Evolutionary conservation across 2,113 vertebrate species (phyloP), one percentile per base, ranked within the genome.

Genomic region (Bolborhynchus lineola): DNA sequence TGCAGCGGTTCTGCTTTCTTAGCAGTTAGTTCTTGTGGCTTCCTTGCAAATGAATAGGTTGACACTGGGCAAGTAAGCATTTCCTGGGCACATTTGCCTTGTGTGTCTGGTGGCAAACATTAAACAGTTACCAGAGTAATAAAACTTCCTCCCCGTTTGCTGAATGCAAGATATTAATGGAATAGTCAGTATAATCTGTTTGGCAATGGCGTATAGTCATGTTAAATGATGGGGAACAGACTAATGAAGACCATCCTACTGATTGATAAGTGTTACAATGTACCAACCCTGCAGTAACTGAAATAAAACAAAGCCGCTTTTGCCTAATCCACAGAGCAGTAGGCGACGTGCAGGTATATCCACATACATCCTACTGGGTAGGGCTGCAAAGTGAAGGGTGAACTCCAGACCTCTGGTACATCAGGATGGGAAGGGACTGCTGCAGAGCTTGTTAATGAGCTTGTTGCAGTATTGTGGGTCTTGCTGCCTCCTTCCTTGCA

Each of bases 341-440:
- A 21, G 33, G 33, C 2, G 2, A 18, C 28, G 26, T 3, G 2
- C 19, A 31, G 57, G 29, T 76, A 5, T 10, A 17, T 47, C 65
- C 7, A 24, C 1, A 3, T 1, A 0, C 8, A 10, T 53, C 53
- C 11, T n/a, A 28, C 42, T 1, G 3, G 31, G 42, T 9, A 10
- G 42, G 33, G 35, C 63, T 83, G 1, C 33, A 55, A 31, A 71
- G n/a, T 0, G 0, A 65, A 12, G 17, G 2, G 16, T 0, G 7
- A 71, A 20, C 24, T 67, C 49, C 1, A 2, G 20, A 35, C 7
- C 5, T 65, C 41, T 52, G 37, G 33, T 35, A 94, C 33, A 16
- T 60, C 0, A 1, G 47, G 13, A 20, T 77, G 33, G 69, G 65
- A 59, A 42, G 31, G 25, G 28, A 16, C 25, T 8, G 6, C 64